Conservation (phyloP, 53 echinoderm and acorn worm species). For the Mesocentrotus franciscanus region DNA sequence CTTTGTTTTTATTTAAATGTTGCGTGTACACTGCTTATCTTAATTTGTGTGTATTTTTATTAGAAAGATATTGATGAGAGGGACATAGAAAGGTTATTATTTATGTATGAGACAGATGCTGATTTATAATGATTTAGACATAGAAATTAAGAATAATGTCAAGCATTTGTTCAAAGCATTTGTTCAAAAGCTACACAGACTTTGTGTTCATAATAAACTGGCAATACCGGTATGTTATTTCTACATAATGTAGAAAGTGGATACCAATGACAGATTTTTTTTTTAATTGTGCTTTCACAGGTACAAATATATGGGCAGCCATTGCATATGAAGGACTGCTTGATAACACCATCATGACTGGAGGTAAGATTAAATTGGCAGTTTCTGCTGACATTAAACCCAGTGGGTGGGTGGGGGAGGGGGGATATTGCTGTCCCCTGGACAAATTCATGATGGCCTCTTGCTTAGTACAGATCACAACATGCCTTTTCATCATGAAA, state of each 20-base stretch:
- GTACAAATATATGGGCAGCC: conserved; percentile 56
- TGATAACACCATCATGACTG: conserved; percentile 57
- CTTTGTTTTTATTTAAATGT: background rate
- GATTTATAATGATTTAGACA: background rate
- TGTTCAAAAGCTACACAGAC: background rate
- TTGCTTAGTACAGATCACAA: no score
- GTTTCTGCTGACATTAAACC: no score
- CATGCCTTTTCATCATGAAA: no score
- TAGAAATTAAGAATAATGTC: background rate
- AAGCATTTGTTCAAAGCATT: background rate
- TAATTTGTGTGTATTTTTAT: background rate
- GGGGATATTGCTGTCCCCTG: no score
- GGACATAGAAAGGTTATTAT: background rate
- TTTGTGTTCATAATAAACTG: background rate
- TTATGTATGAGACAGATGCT: background rate
- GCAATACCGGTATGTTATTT: background rate
- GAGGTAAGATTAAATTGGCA: conserved; percentile 18
- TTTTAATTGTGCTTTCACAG: background rate
- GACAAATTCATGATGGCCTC: no score
- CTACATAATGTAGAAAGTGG: background rate
- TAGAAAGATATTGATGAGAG: background rate
- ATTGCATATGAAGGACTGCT: conserved; percentile 56
- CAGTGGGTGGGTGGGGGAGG: background rate
- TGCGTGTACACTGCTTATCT: background rate
- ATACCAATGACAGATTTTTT: background rate